Evolutionary conservation across 2,113 vertebrate genomes (phyloP).

Genomic region (Phycodurus eques): DNA sequence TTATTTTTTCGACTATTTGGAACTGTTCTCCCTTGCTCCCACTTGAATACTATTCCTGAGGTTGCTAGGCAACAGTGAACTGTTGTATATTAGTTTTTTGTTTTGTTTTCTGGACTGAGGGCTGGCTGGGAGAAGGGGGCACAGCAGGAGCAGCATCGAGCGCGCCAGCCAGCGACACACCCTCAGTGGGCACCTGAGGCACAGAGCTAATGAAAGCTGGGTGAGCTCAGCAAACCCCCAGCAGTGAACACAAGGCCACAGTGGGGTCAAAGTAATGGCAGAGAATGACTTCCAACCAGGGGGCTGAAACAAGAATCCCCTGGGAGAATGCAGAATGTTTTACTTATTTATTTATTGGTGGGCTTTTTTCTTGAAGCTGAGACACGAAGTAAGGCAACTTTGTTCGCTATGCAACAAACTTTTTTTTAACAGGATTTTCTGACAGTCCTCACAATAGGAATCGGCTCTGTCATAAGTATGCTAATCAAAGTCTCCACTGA

Average conservation of each 20-base stretch:
- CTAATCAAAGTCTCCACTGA: constrained; percentile 59
- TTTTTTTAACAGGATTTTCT: constrained; percentile 17
- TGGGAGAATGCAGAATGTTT: neutral
- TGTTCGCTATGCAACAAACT: constrained; percentile 12
- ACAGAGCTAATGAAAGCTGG: constrained; percentile 17
- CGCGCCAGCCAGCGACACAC: constrained; percentile 45
- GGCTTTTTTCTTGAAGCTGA: constrained; percentile 13
- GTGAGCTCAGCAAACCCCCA: constrained; percentile 7
- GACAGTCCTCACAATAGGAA: constrained; percentile 51
- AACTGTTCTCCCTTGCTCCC: constrained; percentile 20
- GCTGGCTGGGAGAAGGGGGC: constrained; percentile 51
- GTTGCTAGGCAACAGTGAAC: constrained; percentile 72
- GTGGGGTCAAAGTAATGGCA: constrained; percentile 30
- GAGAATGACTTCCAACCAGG: constrained; percentile 13
- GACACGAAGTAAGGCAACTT: constrained; percentile 25
- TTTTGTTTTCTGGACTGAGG: constrained; percentile 43
- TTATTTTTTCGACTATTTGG: constrained; percentile 19
- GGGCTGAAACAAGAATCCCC: constrained; percentile 6
- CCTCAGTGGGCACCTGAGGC: constrained; percentile 23
- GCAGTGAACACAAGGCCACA: constrained; percentile 30
- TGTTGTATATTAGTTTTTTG: constrained; percentile 51
- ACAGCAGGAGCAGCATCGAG: constrained; percentile 59
- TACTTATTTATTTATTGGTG: neutral
- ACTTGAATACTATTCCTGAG: constrained; percentile 55
- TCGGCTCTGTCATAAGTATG: constrained; percentile 53